Conservation (phyloP, 92 coral and sea anemone species). For the Heliopora coerulea region DNA sequence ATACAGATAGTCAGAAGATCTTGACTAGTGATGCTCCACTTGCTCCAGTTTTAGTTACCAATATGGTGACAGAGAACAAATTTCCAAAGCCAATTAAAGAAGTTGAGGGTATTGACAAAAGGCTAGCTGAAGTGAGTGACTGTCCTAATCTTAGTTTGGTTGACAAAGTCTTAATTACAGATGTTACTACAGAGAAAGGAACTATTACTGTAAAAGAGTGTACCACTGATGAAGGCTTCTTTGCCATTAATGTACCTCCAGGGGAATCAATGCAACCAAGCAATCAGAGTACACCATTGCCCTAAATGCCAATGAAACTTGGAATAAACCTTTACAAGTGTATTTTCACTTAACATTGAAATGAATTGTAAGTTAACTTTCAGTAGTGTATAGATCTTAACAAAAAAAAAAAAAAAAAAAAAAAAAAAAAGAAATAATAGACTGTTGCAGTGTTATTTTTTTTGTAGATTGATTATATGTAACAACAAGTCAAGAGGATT, state of each 20-base stretch:
- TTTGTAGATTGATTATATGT: too few species aligned
- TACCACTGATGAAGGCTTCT: conserved; percentile 92
- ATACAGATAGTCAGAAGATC: not conserved
- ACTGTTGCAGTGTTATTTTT: too few species aligned
- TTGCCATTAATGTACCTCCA: conserved; percentile 48
- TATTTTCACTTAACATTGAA: not conserved
- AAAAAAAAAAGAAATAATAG: too few species aligned
- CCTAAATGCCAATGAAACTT: not conserved
- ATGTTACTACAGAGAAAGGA: conserved; percentile 93
- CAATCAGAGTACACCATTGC: not conserved
- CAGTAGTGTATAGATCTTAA: not conserved
- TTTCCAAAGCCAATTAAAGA: conserved; percentile 7
- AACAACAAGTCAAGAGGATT: too few species aligned
- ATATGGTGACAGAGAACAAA: conserved; percentile 17
- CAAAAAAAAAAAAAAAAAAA: not conserved
- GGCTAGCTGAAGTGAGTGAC: conserved; percentile 36
- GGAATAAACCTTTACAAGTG: not conserved
- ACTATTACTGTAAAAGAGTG: conserved; percentile 94
- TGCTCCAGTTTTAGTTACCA: not conserved
- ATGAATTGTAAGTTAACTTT: not conserved
- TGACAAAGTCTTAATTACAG: conserved; percentile 90
- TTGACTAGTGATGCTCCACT: not conserved
- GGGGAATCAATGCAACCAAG: not conserved
- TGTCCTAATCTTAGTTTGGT: conserved; percentile 50
- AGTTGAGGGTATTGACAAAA: conserved; percentile 25